Conservation (phyloP, 2,113 vertebrate species). For the Canis aureus region DNA sequence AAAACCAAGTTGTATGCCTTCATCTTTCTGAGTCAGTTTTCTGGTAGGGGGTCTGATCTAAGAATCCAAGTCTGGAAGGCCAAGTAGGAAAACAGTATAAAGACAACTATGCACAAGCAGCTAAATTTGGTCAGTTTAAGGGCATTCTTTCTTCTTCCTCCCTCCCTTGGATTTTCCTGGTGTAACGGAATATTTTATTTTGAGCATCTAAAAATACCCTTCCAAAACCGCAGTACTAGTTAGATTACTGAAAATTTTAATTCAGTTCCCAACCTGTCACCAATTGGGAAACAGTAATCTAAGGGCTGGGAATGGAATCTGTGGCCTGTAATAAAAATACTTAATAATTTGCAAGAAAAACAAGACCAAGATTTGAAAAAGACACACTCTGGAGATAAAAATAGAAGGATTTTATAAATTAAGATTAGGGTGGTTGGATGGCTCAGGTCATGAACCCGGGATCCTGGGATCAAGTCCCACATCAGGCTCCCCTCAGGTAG, state of each 20-base stretch:
- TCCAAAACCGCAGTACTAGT: conserved; percentile 62
- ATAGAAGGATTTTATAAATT: not conserved
- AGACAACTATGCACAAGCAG: conserved; percentile 45
- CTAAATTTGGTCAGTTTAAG: conserved; percentile 55
- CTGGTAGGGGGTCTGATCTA: not conserved
- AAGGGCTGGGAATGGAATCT: not conserved
- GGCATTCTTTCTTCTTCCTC: conserved; percentile 49
- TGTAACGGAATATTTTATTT: conserved; percentile 75
- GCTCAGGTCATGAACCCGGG: too few species aligned
- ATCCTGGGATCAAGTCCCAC: too few species aligned
- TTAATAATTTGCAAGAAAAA: conserved; percentile 50
- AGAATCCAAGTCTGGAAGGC: conserved; percentile 7
- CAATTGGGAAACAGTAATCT: conserved; percentile 47
- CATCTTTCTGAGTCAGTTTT: not conserved
- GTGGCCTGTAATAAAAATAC: conserved; percentile 6
- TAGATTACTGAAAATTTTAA: conserved; percentile 71
- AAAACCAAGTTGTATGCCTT: fast-evolving
- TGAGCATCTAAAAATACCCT: conserved; percentile 74
- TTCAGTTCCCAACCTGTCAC: conserved; percentile 63
- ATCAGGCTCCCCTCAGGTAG: too few species aligned
- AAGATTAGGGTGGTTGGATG: not conserved
- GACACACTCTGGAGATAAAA: not conserved
- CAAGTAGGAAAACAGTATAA: not conserved
- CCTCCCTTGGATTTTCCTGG: conserved; percentile 62
- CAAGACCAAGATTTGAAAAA: conserved; percentile 39